Evolutionary conservation across 2,113 vertebrate genomes (phyloP), one percentile per base, ranked within the genome.

Genomic region (Malaclemys terrapin): DNA sequence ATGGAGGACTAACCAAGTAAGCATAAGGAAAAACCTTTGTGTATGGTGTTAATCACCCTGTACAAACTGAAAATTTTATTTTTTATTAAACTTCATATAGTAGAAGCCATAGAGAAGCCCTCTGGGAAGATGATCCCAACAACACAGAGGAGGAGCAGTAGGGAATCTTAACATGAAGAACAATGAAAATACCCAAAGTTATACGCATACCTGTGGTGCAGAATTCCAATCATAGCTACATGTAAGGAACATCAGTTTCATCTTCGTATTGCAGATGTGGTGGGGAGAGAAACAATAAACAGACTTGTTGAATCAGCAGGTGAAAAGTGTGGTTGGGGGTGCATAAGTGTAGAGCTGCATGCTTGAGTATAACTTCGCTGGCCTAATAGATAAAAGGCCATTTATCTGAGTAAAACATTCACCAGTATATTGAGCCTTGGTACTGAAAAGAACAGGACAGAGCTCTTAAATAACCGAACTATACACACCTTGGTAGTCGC

Each of bases 391-490:
- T 89, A 47, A 27, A 94, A 83, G 0, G 1, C 82, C 13, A 6
- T 57, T 89, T 78, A 4, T 3, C 82, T 31, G 50, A 65, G 5
- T 38, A 38, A 90, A 95, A 27, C 52, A 29, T 83, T 42, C 22
- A 31, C 10, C 31, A 38, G 10, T 2, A 8, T 8, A 1, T 2
- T 5, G 11, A n/a, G 38, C 69, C 65, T 79, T 19, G 8, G n/a
- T 65, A 3, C 72, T 81, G 82, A 80, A 88, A 82, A 69, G 27
- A 11, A 8, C 2, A 8, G 54, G 91, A 84, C 0, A 1, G 53
- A 6, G 22, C 35, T 89, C 80, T 42, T 24, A 1, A 56, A 2
- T 14, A 65, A 65, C 79, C 4, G 31, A 25, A 0, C 12, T 35
- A 22, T 1, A 5, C 78, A 9, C 0, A 0, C 10, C 9, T 24